Conservation (phyloP, 2,113 vertebrate species). For the Microcebus griseorufus region DNA sequence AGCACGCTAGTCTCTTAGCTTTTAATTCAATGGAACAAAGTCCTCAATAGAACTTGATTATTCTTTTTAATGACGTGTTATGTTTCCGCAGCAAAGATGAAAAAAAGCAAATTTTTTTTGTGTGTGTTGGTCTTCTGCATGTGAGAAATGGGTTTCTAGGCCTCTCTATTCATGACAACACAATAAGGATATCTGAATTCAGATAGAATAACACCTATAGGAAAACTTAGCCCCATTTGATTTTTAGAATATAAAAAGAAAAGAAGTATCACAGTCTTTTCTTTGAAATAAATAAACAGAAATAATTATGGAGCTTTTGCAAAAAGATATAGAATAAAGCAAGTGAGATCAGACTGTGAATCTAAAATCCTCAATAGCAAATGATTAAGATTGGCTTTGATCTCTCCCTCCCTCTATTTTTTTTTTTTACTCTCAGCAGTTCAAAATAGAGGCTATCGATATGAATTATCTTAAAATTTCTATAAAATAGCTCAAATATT, state of each 20-base stretch:
- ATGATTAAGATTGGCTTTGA: not conserved
- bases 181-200: not conserved
- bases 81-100: not conserved
- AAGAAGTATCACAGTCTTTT: not conserved
- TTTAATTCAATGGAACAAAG: not conserved
- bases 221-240: not conserved
- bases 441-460: constrained; percentile 20
- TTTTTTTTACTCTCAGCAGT: not conserved
- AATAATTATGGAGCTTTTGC: not conserved
- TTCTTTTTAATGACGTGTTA: not conserved
- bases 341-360: not conserved
- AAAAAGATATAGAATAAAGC: not conserved
- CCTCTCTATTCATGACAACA: not conserved
- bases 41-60: not conserved
- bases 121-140: not conserved
- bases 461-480: not conserved
- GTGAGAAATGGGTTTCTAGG: not conserved
- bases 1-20: not conserved
- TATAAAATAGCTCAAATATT: not conserved
- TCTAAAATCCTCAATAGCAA: not conserved
- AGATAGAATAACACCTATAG: not conserved
- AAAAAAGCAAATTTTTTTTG: not conserved
- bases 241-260: not conserved
- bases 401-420: not conserved
- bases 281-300: not conserved